phyloP scores from a whole-genome alignment of 2,797 vertebrate species.

The Typhlichthys eigenmanni region DNA sequence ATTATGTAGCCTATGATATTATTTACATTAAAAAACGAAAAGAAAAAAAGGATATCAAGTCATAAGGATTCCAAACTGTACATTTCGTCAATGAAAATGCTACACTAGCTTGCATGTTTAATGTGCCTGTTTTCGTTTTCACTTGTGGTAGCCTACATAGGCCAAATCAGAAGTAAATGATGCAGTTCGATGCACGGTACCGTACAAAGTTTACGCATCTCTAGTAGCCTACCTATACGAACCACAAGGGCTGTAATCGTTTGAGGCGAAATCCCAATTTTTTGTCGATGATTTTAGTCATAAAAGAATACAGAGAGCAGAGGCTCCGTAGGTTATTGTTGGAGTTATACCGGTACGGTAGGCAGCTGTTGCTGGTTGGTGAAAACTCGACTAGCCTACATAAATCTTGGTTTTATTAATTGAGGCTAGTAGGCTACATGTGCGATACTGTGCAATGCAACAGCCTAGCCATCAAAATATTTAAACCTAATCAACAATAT shows the following conservation, averaged over 20 bases:
- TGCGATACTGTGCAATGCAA: no score
- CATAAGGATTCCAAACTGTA: neutral
- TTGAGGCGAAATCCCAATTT: neutral
- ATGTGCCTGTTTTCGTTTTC: slow-evolving; percentile 4
- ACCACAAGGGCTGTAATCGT: neutral
- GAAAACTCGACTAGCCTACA: slow-evolving; percentile 35
- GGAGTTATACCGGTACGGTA: slow-evolving; percentile 19
- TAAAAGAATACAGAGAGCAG: neutral
- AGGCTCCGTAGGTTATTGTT: neutral
- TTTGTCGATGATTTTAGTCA: slow-evolving; percentile 37
- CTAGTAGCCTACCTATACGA: neutral
- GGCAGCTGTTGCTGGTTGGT: slow-evolving; percentile 62
- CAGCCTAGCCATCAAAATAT: no score
- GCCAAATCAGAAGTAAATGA: neutral
- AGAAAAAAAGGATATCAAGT: neutral
- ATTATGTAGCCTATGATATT: neutral
- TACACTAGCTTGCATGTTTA: slow-evolving; percentile 1
- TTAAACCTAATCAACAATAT: neutral
- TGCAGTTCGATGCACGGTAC: slow-evolving; percentile 14
- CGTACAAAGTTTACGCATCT: slow-evolving; percentile 38
- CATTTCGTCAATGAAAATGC: neutral
- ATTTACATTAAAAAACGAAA: neutral
- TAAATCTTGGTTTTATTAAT: neutral
- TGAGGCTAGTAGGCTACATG: no score
- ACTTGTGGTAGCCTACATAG: slow-evolving; percentile 13